phyloP scores from a whole-genome alignment of 2,888 invertebrate genomes.

The Melanchra persicariae region DNA sequence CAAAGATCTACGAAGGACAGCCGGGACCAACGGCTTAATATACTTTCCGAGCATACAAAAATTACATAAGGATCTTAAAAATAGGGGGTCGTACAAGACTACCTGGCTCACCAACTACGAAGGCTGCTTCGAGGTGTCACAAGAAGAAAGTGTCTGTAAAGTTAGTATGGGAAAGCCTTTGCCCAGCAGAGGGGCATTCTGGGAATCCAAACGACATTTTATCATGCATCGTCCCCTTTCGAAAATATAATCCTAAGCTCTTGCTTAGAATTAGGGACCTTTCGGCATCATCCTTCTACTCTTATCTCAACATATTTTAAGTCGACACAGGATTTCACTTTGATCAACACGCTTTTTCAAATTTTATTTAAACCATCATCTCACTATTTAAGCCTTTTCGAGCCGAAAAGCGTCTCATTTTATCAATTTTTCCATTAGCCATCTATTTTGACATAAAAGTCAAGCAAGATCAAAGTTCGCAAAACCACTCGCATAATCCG shows the following conservation, averaged over 20 bases:
- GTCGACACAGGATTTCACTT: background rate
- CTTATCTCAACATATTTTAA: background rate
- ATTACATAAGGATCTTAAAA: too few relatives aligned
- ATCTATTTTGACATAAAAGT: background rate
- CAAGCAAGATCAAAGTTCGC: constrained; percentile 26
- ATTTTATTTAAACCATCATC: background rate
- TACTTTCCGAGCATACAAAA: too few relatives aligned
- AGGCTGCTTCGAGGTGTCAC: too few relatives aligned
- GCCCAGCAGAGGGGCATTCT: background rate
- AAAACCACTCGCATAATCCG: constrained; percentile 4
- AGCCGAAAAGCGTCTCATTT: background rate
- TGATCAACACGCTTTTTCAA: background rate
- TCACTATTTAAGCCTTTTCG: background rate
- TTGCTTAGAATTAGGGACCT: too few relatives aligned
- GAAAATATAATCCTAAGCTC: too few relatives aligned
- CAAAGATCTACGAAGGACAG: too few relatives aligned
- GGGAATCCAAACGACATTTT: background rate
- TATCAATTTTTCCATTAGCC: background rate
- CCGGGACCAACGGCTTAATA: too few relatives aligned
- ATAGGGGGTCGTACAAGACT: too few relatives aligned
- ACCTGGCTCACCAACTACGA: too few relatives aligned
- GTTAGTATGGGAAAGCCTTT: background rate
- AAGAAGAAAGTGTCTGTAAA: background rate
- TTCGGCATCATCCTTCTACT: background rate
- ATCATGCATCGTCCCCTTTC: too few relatives aligned